Conservation (phyloP, 2,888 invertebrate genomes). For the Melieria omissa region DNA sequence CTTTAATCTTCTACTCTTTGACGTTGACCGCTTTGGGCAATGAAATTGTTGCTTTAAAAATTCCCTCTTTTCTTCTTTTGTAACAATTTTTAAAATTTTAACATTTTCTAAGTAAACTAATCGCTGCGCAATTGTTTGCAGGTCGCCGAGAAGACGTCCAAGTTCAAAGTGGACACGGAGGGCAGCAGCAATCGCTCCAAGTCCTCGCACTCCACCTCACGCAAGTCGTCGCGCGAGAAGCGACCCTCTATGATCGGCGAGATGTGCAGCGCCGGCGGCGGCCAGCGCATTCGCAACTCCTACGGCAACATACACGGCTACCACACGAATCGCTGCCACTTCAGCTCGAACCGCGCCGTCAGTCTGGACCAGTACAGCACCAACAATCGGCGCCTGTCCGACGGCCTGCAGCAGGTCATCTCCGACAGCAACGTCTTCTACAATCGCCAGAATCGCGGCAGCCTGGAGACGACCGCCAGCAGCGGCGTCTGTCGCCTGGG, state of each 20-base stretch:
- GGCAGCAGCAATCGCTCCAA: slow-evolving; percentile 72
- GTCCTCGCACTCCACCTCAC: slow-evolving; percentile 73
- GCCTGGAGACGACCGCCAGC: slow-evolving; percentile 49
- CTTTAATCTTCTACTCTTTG: no score
- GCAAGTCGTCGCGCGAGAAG: slow-evolving; percentile 76
- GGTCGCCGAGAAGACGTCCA: slow-evolving; percentile 77
- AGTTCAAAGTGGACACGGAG: slow-evolving; percentile 81
- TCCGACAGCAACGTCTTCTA: slow-evolving; percentile 67
- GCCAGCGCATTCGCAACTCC: slow-evolving; percentile 65
- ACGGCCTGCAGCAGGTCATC: slow-evolving; percentile 66
- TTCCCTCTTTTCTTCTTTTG: no score
- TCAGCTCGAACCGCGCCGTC: slow-evolving; percentile 66
- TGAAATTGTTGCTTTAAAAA: no score
- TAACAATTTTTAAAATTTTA: neutral
- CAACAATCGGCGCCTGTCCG: slow-evolving; percentile 65
- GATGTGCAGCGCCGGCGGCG: slow-evolving; percentile 66
- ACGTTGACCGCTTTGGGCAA: no score
- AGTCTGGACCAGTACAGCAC: slow-evolving; percentile 67
- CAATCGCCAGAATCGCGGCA: slow-evolving; percentile 62
- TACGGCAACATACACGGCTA: slow-evolving; percentile 67
- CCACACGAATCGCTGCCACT: slow-evolving; percentile 64
- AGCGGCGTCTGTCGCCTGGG: slow-evolving; percentile 41
- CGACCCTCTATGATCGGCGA: slow-evolving; percentile 67
- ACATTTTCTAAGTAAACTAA: neutral
- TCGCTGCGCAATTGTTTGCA: slow-evolving; percentile 44